phyloP scores from a whole-genome alignment of 2,113 vertebrate species.

The Rallus limicola region DNA sequence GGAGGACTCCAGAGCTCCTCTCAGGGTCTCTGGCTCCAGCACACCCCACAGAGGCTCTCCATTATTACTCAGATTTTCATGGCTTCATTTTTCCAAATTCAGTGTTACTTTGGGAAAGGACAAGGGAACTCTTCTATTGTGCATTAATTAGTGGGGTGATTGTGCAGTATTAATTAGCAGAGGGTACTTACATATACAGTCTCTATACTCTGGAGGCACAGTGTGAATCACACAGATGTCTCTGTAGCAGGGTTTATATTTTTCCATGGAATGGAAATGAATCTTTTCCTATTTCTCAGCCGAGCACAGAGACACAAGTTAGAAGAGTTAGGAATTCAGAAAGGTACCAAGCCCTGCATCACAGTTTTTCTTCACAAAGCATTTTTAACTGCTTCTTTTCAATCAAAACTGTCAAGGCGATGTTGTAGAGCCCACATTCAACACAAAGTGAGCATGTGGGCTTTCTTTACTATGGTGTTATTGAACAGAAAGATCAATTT shows the following conservation, averaged over 20 bases:
- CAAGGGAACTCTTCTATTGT: neutral
- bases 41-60: neutral
- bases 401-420: constrained; percentile 56
- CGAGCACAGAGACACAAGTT: neutral
- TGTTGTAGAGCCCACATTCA: constrained; percentile 11
- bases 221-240: neutral
- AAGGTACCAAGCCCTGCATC: neutral
- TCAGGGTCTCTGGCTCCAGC: neutral
- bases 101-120: neutral
- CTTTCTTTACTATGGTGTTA: constrained; percentile 17
- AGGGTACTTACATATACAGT: neutral
- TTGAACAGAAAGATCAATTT: constrained; percentile 44
- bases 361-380: constrained; percentile 28
- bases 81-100: neutral
- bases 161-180: constrained; percentile 11
- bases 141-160: neutral
- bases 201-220: neutral
- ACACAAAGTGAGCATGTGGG: neutral
- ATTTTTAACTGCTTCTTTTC: constrained; percentile 58
- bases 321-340: constrained; percentile 10
- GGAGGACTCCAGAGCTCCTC: neutral
- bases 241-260: neutral
- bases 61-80: neutral
- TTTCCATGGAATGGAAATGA: neutral
- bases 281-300: neutral